Conservation (phyloP, 2,888 invertebrate genomes). For the Mimachlamys varia region DNA sequence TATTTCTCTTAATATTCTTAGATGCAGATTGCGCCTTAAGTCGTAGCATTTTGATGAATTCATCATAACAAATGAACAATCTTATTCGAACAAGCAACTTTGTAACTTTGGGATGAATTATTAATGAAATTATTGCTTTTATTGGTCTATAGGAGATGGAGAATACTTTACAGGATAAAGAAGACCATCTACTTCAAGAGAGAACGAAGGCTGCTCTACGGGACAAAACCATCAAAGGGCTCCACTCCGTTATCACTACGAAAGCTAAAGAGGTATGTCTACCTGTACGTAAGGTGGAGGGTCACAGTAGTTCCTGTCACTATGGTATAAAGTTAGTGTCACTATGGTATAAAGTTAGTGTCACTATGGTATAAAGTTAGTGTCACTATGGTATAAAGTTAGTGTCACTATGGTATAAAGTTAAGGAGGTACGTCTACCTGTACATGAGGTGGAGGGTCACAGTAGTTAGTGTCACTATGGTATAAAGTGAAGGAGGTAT, state of each 20-base stretch:
- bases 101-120: too few relatives aligned
- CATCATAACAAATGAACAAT: too few relatives aligned
- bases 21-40: too few relatives aligned
- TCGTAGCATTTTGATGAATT: too few relatives aligned
- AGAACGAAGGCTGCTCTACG: constrained; percentile 51
- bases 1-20: too few relatives aligned
- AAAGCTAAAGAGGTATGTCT: constrained; percentile 48
- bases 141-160: constrained; percentile 48
- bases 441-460: too few relatives aligned
- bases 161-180: constrained; percentile 49
- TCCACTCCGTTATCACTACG: constrained; percentile 55
- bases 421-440: constrained; percentile 40
- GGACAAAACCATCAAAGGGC: constrained; percentile 60
- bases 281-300: too few relatives aligned
- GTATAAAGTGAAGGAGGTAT: constrained; percentile 52
- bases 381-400: too few relatives aligned
- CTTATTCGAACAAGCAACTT: too few relatives aligned
- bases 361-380: constrained; percentile 57
- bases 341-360: constrained; percentile 57
- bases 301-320: too few relatives aligned
- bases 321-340: constrained; percentile 54
- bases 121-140: neutral
- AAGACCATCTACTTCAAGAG: constrained; percentile 53
- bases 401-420: constrained; percentile 54
- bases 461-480: too few relatives aligned